phyloP scores from a whole-genome alignment of 2,113 vertebrate genomes.

The Calcarius ornatus region DNA sequence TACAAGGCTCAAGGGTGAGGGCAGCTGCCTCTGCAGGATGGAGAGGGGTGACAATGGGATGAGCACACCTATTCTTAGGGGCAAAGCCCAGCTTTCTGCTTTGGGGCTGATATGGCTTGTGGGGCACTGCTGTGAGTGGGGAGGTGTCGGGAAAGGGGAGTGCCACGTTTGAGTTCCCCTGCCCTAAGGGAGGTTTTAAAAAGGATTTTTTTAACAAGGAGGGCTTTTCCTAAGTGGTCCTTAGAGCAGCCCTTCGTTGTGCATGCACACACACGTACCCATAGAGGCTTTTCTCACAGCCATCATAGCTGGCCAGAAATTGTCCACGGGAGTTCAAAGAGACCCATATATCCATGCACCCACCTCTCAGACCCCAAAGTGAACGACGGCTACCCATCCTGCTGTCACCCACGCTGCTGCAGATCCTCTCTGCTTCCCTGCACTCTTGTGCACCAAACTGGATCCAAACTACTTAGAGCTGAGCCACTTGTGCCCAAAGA shows the following conservation, averaged over 20 bases:
- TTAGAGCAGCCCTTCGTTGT: neutral
- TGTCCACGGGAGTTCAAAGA: neutral
- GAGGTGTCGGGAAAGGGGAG: neutral
- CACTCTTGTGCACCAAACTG: neutral
- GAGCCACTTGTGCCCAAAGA: neutral
- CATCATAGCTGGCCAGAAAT: neutral
- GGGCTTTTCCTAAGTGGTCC: neutral
- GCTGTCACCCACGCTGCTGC: rapidly evolving
- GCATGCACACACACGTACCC: rapidly evolving
- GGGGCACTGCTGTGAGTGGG: neutral
- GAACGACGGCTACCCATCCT: neutral
- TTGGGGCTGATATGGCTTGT: neutral
- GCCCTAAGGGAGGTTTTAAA: neutral
- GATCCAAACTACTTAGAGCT: neutral
- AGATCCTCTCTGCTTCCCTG: neutral
- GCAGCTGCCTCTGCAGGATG: neutral
- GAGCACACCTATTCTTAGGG: neutral
- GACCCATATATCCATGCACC: rapidly evolving
- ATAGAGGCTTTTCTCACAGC: neutral
- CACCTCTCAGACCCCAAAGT: neutral
- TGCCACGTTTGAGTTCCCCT: rapidly evolving
- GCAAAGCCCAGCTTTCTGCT: neutral
- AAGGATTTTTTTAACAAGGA: neutral
- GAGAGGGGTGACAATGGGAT: neutral
- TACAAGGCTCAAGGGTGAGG: neutral